These are phyloP conservation scores for Diadema setosum DNA, from an alignment of 35 echinoderm and acorn worm species.

Conservation along the genomic window DNA sequence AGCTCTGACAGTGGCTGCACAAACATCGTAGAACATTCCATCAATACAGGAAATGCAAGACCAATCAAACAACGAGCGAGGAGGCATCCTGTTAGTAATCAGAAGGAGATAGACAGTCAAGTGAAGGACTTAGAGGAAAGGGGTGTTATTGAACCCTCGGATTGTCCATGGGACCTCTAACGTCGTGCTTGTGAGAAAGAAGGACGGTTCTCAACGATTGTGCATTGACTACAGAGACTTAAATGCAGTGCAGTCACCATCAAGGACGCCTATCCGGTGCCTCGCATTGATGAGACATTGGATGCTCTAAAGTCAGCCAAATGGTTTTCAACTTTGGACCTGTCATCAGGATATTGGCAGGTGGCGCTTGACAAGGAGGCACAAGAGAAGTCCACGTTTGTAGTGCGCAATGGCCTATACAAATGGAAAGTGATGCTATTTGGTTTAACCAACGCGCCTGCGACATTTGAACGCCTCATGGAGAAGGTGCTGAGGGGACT, in stretches of 20 bases:
- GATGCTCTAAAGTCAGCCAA: too few relatives aligned
- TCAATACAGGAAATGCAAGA: neutral
- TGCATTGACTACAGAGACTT: slow-evolving; percentile 33
- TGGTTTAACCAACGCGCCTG: neutral
- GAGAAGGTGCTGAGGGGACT: too few relatives aligned
- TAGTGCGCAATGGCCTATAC: too few relatives aligned
- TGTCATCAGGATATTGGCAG: too few relatives aligned
- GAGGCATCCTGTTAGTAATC: neutral
- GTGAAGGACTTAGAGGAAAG: too few relatives aligned
- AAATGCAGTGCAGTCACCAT: neutral
- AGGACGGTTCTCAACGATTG: slow-evolving; percentile 45
- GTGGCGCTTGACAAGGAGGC: too few relatives aligned
- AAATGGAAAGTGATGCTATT: too few relatives aligned
- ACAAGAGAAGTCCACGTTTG: too few relatives aligned
- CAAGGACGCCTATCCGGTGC: too few relatives aligned
- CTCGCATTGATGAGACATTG: slow-evolving; percentile 44
- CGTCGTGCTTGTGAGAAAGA: slow-evolving; percentile 54
- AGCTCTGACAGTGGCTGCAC: slow-evolving; percentile 5
- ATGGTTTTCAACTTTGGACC: too few relatives aligned
- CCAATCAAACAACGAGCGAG: neutral
- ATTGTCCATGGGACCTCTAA: slow-evolving; percentile 66
- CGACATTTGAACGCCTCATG: neutral
- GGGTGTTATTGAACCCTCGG: slow-evolving; percentile 24
- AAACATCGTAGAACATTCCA: neutral
- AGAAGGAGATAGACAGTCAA: neutral